Percentiles rank a stretch among this genome's conserved stretches.
Conservation (phyloP, 2,888 invertebrate genomes). For the Folsomia candida region DNA sequence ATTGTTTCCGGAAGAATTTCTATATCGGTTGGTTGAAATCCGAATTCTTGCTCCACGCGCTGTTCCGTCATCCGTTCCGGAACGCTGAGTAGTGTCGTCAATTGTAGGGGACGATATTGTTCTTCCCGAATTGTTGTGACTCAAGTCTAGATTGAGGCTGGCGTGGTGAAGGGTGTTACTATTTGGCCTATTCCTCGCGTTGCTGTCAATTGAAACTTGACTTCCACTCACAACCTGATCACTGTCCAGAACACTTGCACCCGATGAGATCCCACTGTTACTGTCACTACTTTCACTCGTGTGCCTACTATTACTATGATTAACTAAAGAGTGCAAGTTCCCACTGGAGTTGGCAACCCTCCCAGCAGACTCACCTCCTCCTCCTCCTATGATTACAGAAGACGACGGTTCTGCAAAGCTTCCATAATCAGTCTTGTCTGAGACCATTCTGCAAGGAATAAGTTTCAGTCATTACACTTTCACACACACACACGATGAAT, state of each 20-base stretch:
- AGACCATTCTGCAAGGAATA: conserved; percentile 45
- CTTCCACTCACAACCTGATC: conserved; percentile 20
- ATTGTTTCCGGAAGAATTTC: conserved; percentile 17
- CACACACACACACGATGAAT: neutral
- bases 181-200: neutral
- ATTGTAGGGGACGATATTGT: neutral
- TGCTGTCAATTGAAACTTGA: conserved; percentile 6
- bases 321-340: conserved; percentile 1
- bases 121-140: neutral
- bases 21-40: conserved; percentile 4
- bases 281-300: conserved; percentile 38
- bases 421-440: conserved; percentile 51
- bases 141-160: neutral
- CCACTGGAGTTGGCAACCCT: neutral
- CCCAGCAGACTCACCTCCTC: conserved; percentile 22
- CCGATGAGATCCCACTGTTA: conserved; percentile 33
- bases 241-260: conserved; percentile 22
- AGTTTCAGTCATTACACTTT: neutral
- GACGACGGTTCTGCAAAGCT: conserved; percentile 47
- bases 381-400: conserved; percentile 30
- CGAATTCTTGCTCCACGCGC: conserved; percentile 13
- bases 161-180: neutral
- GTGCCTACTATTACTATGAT: conserved; percentile 28
- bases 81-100: neutral
- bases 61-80: conserved; percentile 10